A percentile compares a stretch with the other conserved stretches of the same genome.
Conservation (phyloP, 1,140 invertebrate genomes). For the Tribolium castaneum region DNA sequence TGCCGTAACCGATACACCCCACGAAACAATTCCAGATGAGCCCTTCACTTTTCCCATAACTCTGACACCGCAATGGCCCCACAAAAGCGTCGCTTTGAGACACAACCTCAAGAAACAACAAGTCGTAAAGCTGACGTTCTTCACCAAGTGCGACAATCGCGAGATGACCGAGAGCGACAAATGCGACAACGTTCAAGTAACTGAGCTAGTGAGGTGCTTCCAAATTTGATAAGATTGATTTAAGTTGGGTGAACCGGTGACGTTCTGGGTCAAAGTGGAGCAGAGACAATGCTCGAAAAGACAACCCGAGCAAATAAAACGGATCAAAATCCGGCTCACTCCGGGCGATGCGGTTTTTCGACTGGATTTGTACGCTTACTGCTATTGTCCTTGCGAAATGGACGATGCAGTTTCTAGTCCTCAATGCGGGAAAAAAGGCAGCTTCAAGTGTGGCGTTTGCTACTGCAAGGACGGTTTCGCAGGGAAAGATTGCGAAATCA, state of each 20-base stretch:
- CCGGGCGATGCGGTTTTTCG: not conserved
- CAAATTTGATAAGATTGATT: not conserved
- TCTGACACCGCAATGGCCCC: not conserved
- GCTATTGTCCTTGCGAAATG: conserved; percentile 20
- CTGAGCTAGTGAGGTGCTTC: not conserved
- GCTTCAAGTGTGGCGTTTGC: not conserved
- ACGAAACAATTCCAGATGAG: not conserved
- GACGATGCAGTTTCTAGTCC: not conserved
- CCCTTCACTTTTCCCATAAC: conserved; percentile 1
- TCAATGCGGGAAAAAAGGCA: not conserved
- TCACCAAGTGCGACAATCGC: not conserved
- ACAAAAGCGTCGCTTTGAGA: not conserved
- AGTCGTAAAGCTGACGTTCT: not conserved
- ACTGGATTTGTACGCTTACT: conserved; percentile 1
- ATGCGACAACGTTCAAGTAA: not conserved
- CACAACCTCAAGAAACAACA: not conserved
- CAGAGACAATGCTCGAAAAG: not conserved
- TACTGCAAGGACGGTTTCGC: not conserved
- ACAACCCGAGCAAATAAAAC: not conserved
- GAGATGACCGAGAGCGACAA: not conserved
- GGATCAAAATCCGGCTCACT: not conserved
- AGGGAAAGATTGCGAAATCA: not conserved
- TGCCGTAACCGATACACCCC: too few relatives aligned
- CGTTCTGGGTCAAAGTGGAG: not conserved
- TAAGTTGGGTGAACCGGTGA: not conserved